Conservation (phyloP, 2,888 invertebrate genomes). For the Mythimna impura region DNA sequence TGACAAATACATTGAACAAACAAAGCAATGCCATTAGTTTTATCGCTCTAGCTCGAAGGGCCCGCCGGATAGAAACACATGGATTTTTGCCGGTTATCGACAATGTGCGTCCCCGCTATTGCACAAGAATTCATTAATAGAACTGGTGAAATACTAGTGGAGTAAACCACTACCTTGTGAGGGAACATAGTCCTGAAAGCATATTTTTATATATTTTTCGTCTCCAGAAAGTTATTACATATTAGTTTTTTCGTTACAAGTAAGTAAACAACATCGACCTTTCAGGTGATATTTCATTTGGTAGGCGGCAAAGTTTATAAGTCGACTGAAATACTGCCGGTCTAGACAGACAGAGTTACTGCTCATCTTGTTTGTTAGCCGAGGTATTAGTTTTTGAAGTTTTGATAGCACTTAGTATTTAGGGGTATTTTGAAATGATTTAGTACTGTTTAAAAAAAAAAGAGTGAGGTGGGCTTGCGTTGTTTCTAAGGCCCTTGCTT, state of each 20-base stretch:
- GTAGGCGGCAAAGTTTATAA: conserved; percentile 28
- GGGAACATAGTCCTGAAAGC: too few relatives aligned
- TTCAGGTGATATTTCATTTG: conserved; percentile 48
- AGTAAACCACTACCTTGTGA: not conserved
- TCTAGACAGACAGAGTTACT: conserved; percentile 28
- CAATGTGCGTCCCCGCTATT: not conserved
- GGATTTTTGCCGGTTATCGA: too few relatives aligned
- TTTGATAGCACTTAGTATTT: not conserved
- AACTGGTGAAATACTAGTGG: not conserved
- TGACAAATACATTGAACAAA: too few relatives aligned
- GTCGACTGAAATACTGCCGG: conserved; percentile 25
- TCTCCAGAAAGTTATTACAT: not conserved
- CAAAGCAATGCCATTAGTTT: too few relatives aligned
- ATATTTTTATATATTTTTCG: not conserved
- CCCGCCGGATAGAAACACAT: too few relatives aligned
- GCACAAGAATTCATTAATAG: not conserved
- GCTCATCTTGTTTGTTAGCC: conserved; percentile 16
- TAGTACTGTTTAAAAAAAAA: not conserved
- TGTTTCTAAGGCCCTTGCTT: too few relatives aligned
- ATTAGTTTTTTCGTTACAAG: conserved; percentile 7
- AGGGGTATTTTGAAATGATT: conserved; percentile 1
- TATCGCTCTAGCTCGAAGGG: too few relatives aligned
- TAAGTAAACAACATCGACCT: not conserved
- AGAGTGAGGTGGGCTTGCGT: too few relatives aligned
- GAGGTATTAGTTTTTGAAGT: conserved; percentile 31